Conservation (phyloP, 2,888 invertebrate genomes). For the Trissonchulus latispiculum region DNA sequence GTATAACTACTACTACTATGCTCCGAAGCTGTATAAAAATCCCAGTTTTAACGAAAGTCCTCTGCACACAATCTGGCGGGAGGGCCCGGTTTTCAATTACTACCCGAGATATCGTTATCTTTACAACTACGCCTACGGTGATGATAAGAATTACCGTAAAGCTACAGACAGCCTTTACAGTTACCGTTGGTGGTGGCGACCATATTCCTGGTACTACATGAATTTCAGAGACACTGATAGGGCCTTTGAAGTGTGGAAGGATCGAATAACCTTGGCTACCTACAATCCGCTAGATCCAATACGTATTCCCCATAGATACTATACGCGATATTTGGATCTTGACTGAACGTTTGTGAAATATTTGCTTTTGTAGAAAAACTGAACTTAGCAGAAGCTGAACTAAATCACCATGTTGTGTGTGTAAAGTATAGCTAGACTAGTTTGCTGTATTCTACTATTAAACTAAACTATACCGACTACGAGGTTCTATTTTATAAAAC, state of each 20-base stretch:
- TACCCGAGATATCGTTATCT: not conserved
- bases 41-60: not conserved
- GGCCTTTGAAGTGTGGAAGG: not conserved
- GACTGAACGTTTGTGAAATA: too few relatives aligned
- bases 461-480: too few relatives aligned
- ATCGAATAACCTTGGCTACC: not conserved
- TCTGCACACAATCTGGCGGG: not conserved
- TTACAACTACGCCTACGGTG: not conserved
- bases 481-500: too few relatives aligned
- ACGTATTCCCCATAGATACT: too few relatives aligned
- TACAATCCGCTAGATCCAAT: not conserved
- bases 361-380: too few relatives aligned
- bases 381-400: too few relatives aligned
- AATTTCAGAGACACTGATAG: not conserved
- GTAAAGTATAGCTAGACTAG: too few relatives aligned
- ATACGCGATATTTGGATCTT: too few relatives aligned
- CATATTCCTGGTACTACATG: not conserved
- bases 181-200: not conserved
- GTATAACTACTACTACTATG: not conserved
- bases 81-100: not conserved
- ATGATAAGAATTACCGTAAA: not conserved
- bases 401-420: too few relatives aligned
- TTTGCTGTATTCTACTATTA: too few relatives aligned
- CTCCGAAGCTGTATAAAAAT: not conserved
- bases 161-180: not conserved